Percentiles rank a stretch among this genome's conserved stretches.
Evolutionary conservation across 2,113 vertebrate species (phyloP).

Genomic region (Lontra canadensis): DNA sequence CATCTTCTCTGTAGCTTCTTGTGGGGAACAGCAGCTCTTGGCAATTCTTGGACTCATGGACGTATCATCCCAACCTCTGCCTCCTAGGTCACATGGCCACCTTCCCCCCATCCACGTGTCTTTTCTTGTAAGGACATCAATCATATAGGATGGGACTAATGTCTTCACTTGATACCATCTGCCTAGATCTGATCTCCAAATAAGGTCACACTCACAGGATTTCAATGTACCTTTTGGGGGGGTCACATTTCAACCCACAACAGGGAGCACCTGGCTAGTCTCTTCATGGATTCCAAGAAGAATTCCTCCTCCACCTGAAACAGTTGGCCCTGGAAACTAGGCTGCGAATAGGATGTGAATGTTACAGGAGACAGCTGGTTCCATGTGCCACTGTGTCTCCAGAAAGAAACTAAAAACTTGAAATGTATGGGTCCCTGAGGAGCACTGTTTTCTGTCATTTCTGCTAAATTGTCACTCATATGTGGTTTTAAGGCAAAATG

Average conservation of each 20-base stretch:
- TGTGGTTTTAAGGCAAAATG: background rate
- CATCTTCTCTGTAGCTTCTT: background rate
- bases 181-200: background rate
- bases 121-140: no score
- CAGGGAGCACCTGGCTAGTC: accelerated
- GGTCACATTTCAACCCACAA: background rate
- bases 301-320: background rate
- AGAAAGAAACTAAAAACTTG: background rate
- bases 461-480: background rate
- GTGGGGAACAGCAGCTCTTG: accelerated
- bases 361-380: accelerated
- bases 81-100: accelerated
- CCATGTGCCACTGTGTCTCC: accelerated
- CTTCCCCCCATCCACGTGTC: background rate
- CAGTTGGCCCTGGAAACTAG: no score
- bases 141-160: background rate
- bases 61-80: accelerated
- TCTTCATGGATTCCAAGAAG: accelerated
- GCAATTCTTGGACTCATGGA: accelerated
- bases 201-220: no score
- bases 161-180: background rate
- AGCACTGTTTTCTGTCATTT: background rate
- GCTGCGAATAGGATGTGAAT: background rate
- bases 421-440: accelerated
- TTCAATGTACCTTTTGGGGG: background rate